Evolutionary conservation across 2,888 invertebrate species (phyloP).

Genomic region (Notocelia uddmanniana): DNA sequence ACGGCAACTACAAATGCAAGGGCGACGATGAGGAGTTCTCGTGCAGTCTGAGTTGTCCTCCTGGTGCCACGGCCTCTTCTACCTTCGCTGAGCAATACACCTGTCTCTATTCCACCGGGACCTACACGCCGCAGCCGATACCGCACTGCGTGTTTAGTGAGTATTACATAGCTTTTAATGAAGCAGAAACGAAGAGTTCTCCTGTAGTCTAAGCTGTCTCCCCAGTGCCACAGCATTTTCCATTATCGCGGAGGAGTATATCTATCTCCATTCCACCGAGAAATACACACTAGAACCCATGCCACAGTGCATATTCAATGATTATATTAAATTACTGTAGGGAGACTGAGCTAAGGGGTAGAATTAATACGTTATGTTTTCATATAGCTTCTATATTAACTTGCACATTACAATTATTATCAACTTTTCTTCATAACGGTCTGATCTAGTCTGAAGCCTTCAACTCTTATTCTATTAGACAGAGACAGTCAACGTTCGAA

Average conservation of each 20-base stretch:
- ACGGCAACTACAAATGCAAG: slow-evolving; percentile 91
- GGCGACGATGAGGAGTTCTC: slow-evolving; percentile 86
- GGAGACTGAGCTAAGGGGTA: no score
- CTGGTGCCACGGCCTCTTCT: slow-evolving; percentile 87
- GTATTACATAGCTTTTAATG: slow-evolving; percentile 51
- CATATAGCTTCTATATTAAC: no score
- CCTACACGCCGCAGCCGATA: slow-evolving; percentile 88
- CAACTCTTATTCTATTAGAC: no score
- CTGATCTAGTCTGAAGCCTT: no score
- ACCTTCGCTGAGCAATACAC: slow-evolving; percentile 87
- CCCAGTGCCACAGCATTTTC: slow-evolving; percentile 87
- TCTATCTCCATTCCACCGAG: slow-evolving; percentile 88
- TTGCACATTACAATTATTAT: no score
- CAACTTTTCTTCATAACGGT: no score
- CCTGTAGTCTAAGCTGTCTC: slow-evolving; percentile 88
- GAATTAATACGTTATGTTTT: no score
- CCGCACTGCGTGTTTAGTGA: slow-evolving; percentile 90
- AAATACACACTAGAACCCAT: slow-evolving; percentile 88
- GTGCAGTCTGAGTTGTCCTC: slow-evolving; percentile 89
- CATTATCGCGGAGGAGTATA: slow-evolving; percentile 87
- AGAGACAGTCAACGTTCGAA: no score
- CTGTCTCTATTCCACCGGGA: slow-evolving; percentile 88
- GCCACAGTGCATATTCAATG: slow-evolving; percentile 90
- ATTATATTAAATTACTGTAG: no score
- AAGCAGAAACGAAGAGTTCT: background rate